Conservation (phyloP, 2,797 vertebrate genomes). For the Sebastes wilsoni region DNA sequence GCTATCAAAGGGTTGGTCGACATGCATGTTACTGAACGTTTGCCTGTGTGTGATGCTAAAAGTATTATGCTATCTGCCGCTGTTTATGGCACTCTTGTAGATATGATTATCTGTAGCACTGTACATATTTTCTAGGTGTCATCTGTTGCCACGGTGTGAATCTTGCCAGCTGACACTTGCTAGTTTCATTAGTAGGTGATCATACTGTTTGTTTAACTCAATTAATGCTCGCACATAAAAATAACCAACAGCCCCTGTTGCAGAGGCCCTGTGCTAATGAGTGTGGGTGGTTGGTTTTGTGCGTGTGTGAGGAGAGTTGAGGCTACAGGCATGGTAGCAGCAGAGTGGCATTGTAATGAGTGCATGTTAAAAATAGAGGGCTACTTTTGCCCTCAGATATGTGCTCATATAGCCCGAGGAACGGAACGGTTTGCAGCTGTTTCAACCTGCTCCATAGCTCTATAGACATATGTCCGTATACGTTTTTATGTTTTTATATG, state of each 20-base stretch:
- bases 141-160: not conserved
- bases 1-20: not conserved
- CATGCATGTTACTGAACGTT: not conserved
- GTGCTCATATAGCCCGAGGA: constrained; percentile 40
- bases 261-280: constrained; percentile 31
- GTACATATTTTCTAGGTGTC: not conserved
- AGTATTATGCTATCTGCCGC: not conserved
- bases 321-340: constrained; percentile 16
- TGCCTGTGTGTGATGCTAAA: not conserved
- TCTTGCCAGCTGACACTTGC: constrained; percentile 5
- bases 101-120: not conserved
- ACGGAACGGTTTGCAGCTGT: constrained; percentile 34
- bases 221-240: constrained; percentile 20
- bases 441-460: not conserved
- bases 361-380: constrained; percentile 68
- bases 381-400: constrained; percentile 51
- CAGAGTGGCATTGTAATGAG: constrained; percentile 44
- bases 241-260: constrained; percentile 32
- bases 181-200: constrained; percentile 7
- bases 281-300: constrained; percentile 14
- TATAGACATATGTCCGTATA: not conserved
- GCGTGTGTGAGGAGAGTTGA: not conserved
- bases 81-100: not conserved
- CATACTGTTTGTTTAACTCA: constrained; percentile 31
- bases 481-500: not conserved